phyloP scores from a whole-genome alignment of 2,888 invertebrate species.

The Pseudanteris insignis region DNA sequence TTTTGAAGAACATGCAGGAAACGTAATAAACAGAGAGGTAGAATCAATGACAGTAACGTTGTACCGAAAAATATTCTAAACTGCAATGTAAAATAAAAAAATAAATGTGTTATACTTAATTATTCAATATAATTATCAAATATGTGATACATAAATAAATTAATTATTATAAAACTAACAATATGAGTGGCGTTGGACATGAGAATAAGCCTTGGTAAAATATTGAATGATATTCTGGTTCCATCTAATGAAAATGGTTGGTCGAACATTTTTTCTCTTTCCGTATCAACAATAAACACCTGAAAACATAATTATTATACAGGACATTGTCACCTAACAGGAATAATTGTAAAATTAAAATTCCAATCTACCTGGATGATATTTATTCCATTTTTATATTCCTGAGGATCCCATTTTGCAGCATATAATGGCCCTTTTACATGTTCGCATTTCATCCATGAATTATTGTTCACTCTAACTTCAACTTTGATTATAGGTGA shows the following conservation, averaged over 20 bases:
- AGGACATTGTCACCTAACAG: too few relatives aligned
- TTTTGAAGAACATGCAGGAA: slow-evolving; percentile 70
- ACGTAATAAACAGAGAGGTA: slow-evolving; percentile 74
- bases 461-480: slow-evolving; percentile 73
- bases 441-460: slow-evolving; percentile 73
- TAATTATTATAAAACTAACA: slow-evolving; percentile 69
- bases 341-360: too few relatives aligned
- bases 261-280: slow-evolving; percentile 69
- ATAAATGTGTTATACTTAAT: neutral
- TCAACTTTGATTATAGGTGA: slow-evolving; percentile 73
- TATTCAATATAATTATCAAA: neutral
- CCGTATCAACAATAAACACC: slow-evolving; percentile 71
- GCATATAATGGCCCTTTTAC: slow-evolving; percentile 78
- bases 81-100: slow-evolving; percentile 65
- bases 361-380: slow-evolving; percentile 72
- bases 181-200: slow-evolving; percentile 80
- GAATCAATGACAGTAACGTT: slow-evolving; percentile 71
- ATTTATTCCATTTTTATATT: slow-evolving; percentile 76
- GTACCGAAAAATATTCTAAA: slow-evolving; percentile 77
- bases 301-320: too few relatives aligned
- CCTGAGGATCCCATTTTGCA: slow-evolving; percentile 76
- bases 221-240: slow-evolving; percentile 72
- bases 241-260: slow-evolving; percentile 85
- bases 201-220: slow-evolving; percentile 77
- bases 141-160: neutral